Evolutionary conservation across 2,797 vertebrate species (phyloP).

Genomic region (Acropternis orthonyx): DNA sequence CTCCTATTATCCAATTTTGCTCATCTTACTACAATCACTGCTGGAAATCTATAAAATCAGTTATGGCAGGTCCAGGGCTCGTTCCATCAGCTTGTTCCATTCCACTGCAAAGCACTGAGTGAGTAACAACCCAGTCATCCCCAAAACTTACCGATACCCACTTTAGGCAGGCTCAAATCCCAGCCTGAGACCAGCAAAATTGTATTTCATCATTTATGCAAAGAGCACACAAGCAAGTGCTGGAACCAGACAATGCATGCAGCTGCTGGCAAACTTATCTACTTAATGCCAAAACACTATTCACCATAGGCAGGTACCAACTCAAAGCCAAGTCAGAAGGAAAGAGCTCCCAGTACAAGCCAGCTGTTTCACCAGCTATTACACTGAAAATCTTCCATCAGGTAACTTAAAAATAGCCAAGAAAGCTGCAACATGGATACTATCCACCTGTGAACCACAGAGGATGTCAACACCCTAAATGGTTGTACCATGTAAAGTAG

Average conservation of each 20-base stretch:
- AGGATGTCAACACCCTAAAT: neutral
- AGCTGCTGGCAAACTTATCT: neutral
- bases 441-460: neutral
- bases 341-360: neutral
- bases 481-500: neutral
- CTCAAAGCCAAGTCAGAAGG: neutral
- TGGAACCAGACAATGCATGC: neutral
- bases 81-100: neutral
- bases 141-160: neutral
- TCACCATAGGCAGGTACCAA: neutral
- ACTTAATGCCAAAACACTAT: neutral
- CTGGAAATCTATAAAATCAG: neutral
- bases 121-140: neutral
- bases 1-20: neutral
- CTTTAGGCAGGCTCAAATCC: neutral
- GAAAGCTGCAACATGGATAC: neutral
- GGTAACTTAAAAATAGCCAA: neutral
- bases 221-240: neutral
- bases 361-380: neutral
- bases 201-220: neutral
- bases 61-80: neutral
- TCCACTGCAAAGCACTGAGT: neutral
- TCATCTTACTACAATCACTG: neutral
- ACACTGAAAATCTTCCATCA: neutral
- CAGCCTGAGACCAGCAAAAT: neutral